These are phyloP conservation scores for Pseudachorutes palmiensis DNA, from an alignment of 1,140 invertebrate genomes.

Conservation along the genomic window DNA sequence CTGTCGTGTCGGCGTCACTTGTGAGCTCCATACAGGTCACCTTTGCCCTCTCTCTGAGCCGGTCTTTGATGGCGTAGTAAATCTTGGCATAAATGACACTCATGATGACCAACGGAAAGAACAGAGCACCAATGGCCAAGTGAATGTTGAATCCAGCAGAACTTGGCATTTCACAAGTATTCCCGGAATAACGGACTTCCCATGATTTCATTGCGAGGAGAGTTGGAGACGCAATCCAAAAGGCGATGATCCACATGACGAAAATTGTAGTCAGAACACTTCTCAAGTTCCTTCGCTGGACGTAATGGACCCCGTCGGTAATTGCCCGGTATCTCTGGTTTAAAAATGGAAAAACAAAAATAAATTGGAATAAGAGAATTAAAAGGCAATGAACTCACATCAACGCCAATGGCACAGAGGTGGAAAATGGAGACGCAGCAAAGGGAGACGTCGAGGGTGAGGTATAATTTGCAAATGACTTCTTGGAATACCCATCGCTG, in stretches of 20 bases:
- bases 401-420: constrained; percentile 49
- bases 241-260: constrained; percentile 54
- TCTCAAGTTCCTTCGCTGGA: constrained; percentile 48
- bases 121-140: constrained; percentile 25
- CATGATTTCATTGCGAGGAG: constrained; percentile 22
- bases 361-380: too few relatives aligned
- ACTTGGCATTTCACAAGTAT: constrained; percentile 42
- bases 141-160: constrained; percentile 23
- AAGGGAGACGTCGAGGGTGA: constrained; percentile 12
- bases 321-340: constrained; percentile 47
- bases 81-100: constrained; percentile 25
- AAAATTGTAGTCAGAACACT: constrained; percentile 42
- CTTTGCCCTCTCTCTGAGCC: constrained; percentile 17
- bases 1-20: constrained; percentile 13
- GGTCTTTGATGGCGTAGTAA: constrained; percentile 21
- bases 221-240: constrained; percentile 56
- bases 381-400: background rate
- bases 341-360: background rate
- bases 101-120: constrained; percentile 32
- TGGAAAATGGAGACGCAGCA: constrained; percentile 78
- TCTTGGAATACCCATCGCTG: constrained; percentile 3
- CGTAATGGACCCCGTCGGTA: constrained; percentile 54
- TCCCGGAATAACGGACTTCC: background rate
- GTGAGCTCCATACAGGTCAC: constrained; percentile 20
- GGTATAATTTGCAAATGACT: constrained; percentile 11